A percentile compares a stretch with the other conserved stretches of the same genome.
These are phyloP conservation scores for Scortum barcoo DNA, from an alignment of 2,113 vertebrate genomes.

Conservation along the genomic window DNA sequence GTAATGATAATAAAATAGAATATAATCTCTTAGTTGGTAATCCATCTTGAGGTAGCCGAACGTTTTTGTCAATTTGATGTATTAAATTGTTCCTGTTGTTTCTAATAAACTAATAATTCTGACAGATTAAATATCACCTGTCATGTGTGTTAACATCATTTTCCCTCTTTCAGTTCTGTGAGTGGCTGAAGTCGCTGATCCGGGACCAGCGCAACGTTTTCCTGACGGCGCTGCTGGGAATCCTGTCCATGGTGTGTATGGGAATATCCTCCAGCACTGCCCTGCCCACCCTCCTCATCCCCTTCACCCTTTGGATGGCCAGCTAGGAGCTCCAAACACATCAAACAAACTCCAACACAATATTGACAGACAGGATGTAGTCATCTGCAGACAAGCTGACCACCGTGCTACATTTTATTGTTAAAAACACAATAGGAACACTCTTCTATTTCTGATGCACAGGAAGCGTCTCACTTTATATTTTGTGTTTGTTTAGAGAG, in stretches of 20 bases:
- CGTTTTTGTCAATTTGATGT: too few relatives aligned
- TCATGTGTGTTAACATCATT: neutral
- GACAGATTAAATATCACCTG: too few relatives aligned
- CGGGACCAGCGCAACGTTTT: slow-evolving; percentile 90
- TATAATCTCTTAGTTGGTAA: too few relatives aligned
- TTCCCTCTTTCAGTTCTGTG: slow-evolving; percentile 88
- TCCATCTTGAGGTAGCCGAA: too few relatives aligned
- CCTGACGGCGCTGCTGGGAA: slow-evolving; percentile 85
- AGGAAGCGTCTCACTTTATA: neutral
- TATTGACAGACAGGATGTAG: neutral
- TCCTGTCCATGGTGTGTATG: slow-evolving; percentile 86
- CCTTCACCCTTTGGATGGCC: slow-evolving; percentile 96
- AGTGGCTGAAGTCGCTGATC: slow-evolving; percentile 92
- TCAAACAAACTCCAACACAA: too few relatives aligned
- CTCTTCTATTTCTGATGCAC: neutral
- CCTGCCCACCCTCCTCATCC: slow-evolving; percentile 88
- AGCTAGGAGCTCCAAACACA: slow-evolving; percentile 83
- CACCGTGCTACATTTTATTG: neutral
- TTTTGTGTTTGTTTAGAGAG: neutral
- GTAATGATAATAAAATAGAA: too few relatives aligned
- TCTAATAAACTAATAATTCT: too few relatives aligned
- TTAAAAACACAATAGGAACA: neutral
- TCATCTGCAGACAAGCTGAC: slow-evolving; percentile 28
- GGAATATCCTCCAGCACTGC: slow-evolving; percentile 87
- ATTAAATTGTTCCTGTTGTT: too few relatives aligned